phyloP scores from a whole-genome alignment of 2,888 invertebrate genomes.

The Rhopalosiphum nymphaeae region DNA sequence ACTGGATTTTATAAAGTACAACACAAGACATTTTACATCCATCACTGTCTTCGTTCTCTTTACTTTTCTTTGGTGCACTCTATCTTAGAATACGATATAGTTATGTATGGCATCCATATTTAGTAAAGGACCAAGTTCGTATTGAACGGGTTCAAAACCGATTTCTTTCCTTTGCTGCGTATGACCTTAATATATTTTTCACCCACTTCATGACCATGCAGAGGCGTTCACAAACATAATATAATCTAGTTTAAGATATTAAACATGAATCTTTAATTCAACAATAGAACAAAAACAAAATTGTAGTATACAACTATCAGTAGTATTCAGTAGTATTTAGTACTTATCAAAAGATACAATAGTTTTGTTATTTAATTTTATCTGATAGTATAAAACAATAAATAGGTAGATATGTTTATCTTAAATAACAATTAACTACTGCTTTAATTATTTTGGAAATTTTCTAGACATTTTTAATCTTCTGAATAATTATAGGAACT shows the following conservation, averaged over 20 bases:
- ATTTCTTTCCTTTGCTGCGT: too few species aligned
- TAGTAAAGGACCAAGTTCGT: too few species aligned
- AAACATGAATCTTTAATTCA: constrained; percentile 35
- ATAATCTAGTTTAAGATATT: not conserved
- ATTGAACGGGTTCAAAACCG: too few species aligned
- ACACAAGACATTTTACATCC: too few species aligned
- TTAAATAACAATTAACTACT: not conserved
- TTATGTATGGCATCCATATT: too few species aligned
- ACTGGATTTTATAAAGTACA: too few species aligned
- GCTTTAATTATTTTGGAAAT: not conserved
- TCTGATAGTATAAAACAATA: not conserved
- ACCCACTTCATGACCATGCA: not conserved
- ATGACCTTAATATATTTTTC: too few species aligned
- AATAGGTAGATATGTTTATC: not conserved
- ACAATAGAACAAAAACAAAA: constrained; percentile 41
- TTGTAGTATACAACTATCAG: not conserved
- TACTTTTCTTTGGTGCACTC: too few species aligned
- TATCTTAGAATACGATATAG: too few species aligned
- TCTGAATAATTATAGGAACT: constrained; percentile 32
- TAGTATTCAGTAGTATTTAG: not conserved
- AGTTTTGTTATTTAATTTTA: not conserved
- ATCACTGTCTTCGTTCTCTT: too few species aligned
- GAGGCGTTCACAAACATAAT: not conserved
- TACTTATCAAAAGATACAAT: not conserved
- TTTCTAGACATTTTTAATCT: not conserved